Evolutionary conservation across 2,113 vertebrate genomes (phyloP), one percentile per base, ranked within the genome.

Genomic region (Silurus meridionalis): DNA sequence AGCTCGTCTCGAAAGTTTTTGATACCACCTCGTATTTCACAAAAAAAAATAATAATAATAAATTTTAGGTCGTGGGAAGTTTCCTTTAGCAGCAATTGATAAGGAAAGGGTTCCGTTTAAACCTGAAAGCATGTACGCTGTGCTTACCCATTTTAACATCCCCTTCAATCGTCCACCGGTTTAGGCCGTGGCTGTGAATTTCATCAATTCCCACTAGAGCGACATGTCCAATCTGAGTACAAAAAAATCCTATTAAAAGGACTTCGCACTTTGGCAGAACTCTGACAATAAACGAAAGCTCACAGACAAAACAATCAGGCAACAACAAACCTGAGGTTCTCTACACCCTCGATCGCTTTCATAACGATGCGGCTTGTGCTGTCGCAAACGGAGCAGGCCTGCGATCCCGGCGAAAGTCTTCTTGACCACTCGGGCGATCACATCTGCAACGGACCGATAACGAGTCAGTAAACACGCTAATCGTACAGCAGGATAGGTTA

Each of bases 151-250:
- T 95, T 86, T 89, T 94, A 90, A 93, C 92, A 72, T 95, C 92
- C 87, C 91, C 80, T 66, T 66, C 89, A 37, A 79, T 91, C 61
- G 90, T 86, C 93, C 93, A 94, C 2, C 93, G 92, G 80, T 82
- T 91, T 55, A 89, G 6, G 28, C 64, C 80, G 72, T 89, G 84
- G 75, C 91, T 94, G 25, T 92, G 92, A 85, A 96, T 93, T 90
- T 95, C 95, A 92, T 95, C 93, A 85, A 95, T 95, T 64, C 95
- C 95, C 93, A 93, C 93, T 79, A 93, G 83, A 72, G 91, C 88
- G 17, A 93, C 91, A 23, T 91, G 89, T 89, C 91, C 74, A 25
- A 91, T 84, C 83, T 88, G 88, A 7, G 85, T 23, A 85, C 4
- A 7, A 87, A 84, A 83, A 28, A 81, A 58, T 90, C 0, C 25